A percentile compares a stretch with the other conserved stretches of the same genome.
These are phyloP conservation scores for Oegoconia quadripuncta DNA, from an alignment of 2,888 invertebrate genomes.

Conservation along the genomic window DNA sequence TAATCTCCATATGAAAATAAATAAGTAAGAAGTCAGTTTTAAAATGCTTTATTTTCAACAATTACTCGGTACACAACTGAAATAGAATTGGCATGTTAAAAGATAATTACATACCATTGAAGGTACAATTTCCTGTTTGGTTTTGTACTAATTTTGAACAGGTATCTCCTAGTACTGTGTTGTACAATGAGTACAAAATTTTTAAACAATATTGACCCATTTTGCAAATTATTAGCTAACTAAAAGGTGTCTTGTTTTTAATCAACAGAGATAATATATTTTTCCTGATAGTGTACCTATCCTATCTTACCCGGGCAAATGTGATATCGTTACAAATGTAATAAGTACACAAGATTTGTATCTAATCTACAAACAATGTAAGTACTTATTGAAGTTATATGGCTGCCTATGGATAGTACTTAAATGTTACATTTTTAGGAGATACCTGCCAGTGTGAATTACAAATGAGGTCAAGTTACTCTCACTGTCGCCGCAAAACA, in stretches of 20 bases:
- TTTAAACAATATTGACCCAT: too few species aligned
- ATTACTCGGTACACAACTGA: slow-evolving; percentile 57
- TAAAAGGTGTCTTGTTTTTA: too few species aligned
- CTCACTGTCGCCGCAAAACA: slow-evolving; percentile 45
- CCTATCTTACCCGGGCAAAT: too few species aligned
- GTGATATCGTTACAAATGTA: not conserved
- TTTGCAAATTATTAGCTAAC: too few species aligned
- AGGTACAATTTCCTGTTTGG: slow-evolving; percentile 35
- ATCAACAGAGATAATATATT: too few species aligned
- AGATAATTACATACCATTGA: slow-evolving; percentile 47
- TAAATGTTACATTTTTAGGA: slow-evolving; percentile 30
- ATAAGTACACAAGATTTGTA: slow-evolving; percentile 4
- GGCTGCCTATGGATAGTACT: not conserved
- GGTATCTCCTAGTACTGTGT: slow-evolving; percentile 49
- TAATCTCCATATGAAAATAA: slow-evolving; percentile 65
- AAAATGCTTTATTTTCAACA: slow-evolving; percentile 68
- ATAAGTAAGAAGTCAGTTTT: slow-evolving; percentile 72
- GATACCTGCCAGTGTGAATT: slow-evolving; percentile 57
- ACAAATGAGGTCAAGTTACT: slow-evolving; percentile 53
- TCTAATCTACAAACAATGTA: slow-evolving; percentile 8
- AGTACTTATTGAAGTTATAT: not conserved
- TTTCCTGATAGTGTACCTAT: too few species aligned
- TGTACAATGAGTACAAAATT: not conserved
- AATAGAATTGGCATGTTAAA: slow-evolving; percentile 37
- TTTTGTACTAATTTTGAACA: slow-evolving; percentile 38